Conservation (phyloP, 2,888 invertebrate species). For the Chironomus riparius region DNA sequence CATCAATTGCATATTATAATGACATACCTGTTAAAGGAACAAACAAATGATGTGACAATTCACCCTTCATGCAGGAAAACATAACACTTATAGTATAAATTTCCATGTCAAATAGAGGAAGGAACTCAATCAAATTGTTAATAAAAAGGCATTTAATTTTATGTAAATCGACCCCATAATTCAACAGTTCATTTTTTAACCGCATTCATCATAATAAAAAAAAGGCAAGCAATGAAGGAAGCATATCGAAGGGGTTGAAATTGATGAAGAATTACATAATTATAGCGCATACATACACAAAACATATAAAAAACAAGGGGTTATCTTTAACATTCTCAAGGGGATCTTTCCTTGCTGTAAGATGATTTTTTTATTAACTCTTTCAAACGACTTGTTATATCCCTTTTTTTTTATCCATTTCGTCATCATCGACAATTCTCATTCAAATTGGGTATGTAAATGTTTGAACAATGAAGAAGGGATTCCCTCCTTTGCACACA, state of each 20-base stretch:
- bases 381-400: neutral
- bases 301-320: neutral
- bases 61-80: neutral
- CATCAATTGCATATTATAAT: neutral
- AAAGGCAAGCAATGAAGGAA: neutral
- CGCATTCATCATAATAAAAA: constrained; percentile 26
- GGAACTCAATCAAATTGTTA: constrained; percentile 24
- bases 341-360: neutral
- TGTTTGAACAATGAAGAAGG: constrained; percentile 1
- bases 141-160: constrained; percentile 15
- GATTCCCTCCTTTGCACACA: neutral
- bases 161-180: constrained; percentile 27
- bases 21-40: neutral
- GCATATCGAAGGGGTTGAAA: neutral
- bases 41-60: neutral
- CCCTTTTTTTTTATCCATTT: constrained; percentile 13
- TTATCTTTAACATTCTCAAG: neutral
- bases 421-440: neutral
- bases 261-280: constrained; percentile 17
- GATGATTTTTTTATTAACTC: constrained; percentile 22
- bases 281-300: neutral
- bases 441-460: constrained; percentile 23
- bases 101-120: constrained; percentile 8
- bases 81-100: neutral
- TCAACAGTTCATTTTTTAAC: constrained; percentile 26